Base-by-base conservation (phyloP, 2,797 vertebrate species). In the Alosa sapidissima region DNA sequence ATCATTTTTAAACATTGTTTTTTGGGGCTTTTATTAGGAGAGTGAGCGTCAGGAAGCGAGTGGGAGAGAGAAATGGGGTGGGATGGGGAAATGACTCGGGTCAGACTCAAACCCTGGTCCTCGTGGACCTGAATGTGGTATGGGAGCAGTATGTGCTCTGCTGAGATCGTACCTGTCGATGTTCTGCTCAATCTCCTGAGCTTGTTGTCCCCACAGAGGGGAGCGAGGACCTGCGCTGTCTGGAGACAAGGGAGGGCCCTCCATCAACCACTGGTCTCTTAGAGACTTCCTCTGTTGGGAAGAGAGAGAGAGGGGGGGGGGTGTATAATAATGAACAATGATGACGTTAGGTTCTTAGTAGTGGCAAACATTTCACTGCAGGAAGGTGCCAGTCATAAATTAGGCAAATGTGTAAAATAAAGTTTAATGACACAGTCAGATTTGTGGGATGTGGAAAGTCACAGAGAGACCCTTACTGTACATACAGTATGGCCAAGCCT, bases 181-280 rank as follows among this genome's bases (percentile, higher is more conserved):
- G 81, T 24, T 84, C 13, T 91, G 85, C 88, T 94, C 93, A 0
- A 89, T 90, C 83, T 94, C 91, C 89, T 92, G 91, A 84, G 89
- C 72, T 81, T 91, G 87, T 11, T 88, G 86, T 85, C 88, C 89
- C 91, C 89, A 90, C 51, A 90, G 89, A 60, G 93, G 91, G 7
- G 93, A 94, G 85, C 54, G 89, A 10, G 92, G 92, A 51, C 87
- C 87, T 55, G 90, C 87, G 82, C 89, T 21, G 45, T 91, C 90
- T 21, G 87, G 86, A 86, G 92, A 92, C 19, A 81, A 85, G 0
- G 91, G 92, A 75, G 91, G 84, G 62, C 87, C 92, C 7, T 97
- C 97, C 96, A 97, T 96, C 84, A 98, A 86, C 97, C 97, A 98
- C 84, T 96, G 96, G 87, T 97, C 96, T 52, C 97, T 95, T 81